These are phyloP conservation scores for Lindbergichthys nudifrons DNA, from an alignment of 2,797 vertebrate genomes.

Conservation along the genomic window DNA sequence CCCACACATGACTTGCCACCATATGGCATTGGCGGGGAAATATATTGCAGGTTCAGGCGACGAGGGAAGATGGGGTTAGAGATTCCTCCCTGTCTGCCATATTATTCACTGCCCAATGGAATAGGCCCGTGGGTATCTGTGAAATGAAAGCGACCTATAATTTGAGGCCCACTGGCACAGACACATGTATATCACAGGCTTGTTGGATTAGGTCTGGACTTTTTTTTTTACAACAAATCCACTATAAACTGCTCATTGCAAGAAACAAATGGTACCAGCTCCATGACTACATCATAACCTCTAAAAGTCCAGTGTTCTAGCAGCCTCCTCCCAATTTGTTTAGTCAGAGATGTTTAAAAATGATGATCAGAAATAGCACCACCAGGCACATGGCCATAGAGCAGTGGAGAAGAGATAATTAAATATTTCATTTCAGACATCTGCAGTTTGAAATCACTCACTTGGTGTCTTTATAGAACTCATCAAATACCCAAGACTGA, in stretches of 20 bases:
- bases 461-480: slow-evolving; percentile 44
- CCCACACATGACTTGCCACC: slow-evolving; percentile 68
- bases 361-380: slow-evolving; percentile 58
- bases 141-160: slow-evolving; percentile 61
- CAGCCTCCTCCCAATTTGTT: slow-evolving; percentile 46
- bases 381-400: slow-evolving; percentile 47
- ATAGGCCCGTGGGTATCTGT: slow-evolving; percentile 49
- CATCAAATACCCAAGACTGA: slow-evolving; percentile 46
- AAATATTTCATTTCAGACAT: slow-evolving; percentile 63
- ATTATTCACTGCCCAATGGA: slow-evolving; percentile 73
- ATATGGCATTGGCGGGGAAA: slow-evolving; percentile 68
- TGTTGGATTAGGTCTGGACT: slow-evolving; percentile 37
- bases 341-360: slow-evolving; percentile 54
- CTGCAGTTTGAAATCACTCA: slow-evolving; percentile 57
- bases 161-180: slow-evolving; percentile 65
- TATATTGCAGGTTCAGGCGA: slow-evolving; percentile 71
- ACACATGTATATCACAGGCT: slow-evolving; percentile 60
- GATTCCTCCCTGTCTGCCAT: slow-evolving; percentile 60
- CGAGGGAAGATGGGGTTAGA: slow-evolving; percentile 50
- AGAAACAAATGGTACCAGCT: slow-evolving; percentile 63
- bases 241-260: slow-evolving; percentile 63
- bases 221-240: slow-evolving; percentile 13
- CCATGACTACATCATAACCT: slow-evolving; percentile 59
- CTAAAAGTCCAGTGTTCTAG: slow-evolving; percentile 48
- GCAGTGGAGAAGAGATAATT: slow-evolving; percentile 56